Conservation (phyloP, 2,888 invertebrate species). For the Phaonia tiefii region DNA sequence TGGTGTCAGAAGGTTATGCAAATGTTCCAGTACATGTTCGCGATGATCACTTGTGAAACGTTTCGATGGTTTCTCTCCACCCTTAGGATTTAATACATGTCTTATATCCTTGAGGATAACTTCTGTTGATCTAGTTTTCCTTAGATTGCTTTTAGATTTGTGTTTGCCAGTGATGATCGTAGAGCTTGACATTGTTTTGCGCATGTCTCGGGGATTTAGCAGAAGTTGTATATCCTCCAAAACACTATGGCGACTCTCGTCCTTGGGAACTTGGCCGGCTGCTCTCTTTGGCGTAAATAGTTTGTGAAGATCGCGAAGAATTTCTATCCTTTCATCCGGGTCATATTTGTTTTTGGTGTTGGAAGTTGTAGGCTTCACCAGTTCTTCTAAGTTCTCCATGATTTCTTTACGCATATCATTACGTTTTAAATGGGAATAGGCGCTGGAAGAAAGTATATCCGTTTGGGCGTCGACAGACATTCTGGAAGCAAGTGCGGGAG, state of each 20-base stretch:
- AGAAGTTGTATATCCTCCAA: conserved; percentile 33
- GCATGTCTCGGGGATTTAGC: background rate
- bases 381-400: conserved; percentile 32
- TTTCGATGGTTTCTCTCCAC: background rate
- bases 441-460: background rate
- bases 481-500: too few species aligned
- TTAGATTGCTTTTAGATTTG: background rate
- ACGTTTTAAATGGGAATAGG: conserved; percentile 30
- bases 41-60: conserved; percentile 26
- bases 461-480: conserved; percentile 40
- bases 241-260: conserved; percentile 13
- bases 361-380: conserved; percentile 1
- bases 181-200: background rate
- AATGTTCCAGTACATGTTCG: conserved; percentile 37
- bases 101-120: conserved; percentile 29
- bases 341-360: background rate
- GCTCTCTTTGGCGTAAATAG: conserved; percentile 36
- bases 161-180: too few species aligned
- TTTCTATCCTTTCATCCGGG: conserved; percentile 21
- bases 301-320: conserved; percentile 33
- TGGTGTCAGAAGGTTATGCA: conserved; percentile 31
- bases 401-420: conserved; percentile 48
- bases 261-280: background rate
- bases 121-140: conserved; percentile 12
- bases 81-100: conserved; percentile 50